These are phyloP conservation scores for Drosophila ohnishii DNA, from an alignment of 1,140 invertebrate species.

Conservation along the genomic window DNA sequence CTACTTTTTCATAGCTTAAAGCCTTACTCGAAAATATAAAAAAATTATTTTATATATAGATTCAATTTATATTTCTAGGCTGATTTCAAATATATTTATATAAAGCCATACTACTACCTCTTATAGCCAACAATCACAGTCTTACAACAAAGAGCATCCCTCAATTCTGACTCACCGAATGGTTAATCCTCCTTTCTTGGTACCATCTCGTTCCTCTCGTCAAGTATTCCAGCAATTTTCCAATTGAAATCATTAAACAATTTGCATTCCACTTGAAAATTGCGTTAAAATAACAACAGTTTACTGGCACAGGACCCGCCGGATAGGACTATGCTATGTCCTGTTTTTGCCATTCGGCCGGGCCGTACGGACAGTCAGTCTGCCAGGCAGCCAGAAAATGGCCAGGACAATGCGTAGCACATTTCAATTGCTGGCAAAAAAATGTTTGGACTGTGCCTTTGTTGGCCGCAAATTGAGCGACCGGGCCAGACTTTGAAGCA, in stretches of 20 bases:
- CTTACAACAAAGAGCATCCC: conserved; percentile 4
- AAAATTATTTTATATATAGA: not conserved
- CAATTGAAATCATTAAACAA: conserved; percentile 83
- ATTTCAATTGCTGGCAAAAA: conserved; percentile 77
- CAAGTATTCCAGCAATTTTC: conserved; percentile 82
- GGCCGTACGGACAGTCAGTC: conserved; percentile 14
- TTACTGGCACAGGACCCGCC: conserved; percentile 64
- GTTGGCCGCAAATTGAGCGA: conserved; percentile 77
- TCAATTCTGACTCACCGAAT: not conserved
- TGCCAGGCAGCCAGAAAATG: conserved; percentile 26
- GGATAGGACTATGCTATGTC: conserved; percentile 56
- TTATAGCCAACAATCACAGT: not conserved
- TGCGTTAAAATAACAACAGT: conserved; percentile 82
- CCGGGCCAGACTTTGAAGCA: conserved; percentile 70
- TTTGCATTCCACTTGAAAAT: conserved; percentile 83
- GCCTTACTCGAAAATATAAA: no score
- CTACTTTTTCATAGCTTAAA: no score
- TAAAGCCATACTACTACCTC: not conserved
- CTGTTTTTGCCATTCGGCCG: conserved; percentile 48
- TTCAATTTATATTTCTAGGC: not conserved
- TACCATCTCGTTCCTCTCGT: conserved; percentile 55
- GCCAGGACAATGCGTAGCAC: conserved; percentile 60
- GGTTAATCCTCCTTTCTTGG: conserved; percentile 52
- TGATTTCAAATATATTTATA: not conserved
- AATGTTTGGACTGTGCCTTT: conserved; percentile 70